Percentiles rank a stretch among this genome's conserved stretches.
Evolutionary conservation across 2,113 vertebrate genomes (phyloP).

Genomic region (Sakesphorus luctuosus): DNA sequence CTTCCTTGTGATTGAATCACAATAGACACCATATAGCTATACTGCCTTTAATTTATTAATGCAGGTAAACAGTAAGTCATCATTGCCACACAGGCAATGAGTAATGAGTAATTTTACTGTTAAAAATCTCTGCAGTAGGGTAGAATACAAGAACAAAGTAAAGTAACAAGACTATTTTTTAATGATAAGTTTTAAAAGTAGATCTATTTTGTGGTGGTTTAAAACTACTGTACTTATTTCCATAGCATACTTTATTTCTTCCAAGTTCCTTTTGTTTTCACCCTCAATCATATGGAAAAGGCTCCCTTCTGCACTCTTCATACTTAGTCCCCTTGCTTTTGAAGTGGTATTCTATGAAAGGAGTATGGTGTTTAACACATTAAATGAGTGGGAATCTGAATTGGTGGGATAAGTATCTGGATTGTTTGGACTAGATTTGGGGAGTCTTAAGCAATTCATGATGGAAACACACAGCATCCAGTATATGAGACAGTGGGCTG

Average conservation of each 20-base stretch:
- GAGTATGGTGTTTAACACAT: background rate
- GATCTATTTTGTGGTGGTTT: background rate
- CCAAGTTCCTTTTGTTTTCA: background rate
- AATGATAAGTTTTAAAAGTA: background rate
- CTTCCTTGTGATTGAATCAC: background rate
- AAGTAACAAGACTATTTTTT: background rate
- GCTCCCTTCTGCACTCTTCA: rapidly evolving
- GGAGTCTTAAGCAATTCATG: background rate
- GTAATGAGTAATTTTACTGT: background rate
- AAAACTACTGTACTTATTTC: background rate
- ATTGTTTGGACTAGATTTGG: background rate
- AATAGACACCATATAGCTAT: background rate
- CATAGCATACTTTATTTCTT: background rate
- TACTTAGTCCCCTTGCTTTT: background rate
- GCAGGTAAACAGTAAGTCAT: background rate
- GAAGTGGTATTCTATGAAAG: background rate
- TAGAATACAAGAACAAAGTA: background rate
- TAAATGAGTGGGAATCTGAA: background rate
- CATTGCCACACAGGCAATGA: background rate
- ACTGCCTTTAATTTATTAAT: background rate
- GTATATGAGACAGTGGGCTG: rapidly evolving
- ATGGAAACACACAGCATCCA: background rate
- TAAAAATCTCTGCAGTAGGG: background rate
- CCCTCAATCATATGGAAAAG: rapidly evolving
- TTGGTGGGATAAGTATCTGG: background rate